Conservation (phyloP, 2,113 vertebrate genomes). For the Marmota monax region DNA sequence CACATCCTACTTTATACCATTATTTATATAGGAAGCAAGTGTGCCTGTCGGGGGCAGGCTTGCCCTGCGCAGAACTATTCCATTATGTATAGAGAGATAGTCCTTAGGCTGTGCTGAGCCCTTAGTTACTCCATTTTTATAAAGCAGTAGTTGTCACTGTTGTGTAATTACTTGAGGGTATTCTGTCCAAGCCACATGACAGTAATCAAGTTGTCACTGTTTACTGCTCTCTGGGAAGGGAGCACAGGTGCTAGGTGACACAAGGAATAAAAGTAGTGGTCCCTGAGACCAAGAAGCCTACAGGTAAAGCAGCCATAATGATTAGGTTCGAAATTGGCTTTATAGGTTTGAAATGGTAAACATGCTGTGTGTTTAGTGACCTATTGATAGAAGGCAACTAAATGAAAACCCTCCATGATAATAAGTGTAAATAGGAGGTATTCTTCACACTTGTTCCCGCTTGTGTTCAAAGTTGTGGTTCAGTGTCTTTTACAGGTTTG, state of each 20-base stretch:
- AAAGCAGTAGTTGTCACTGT: not conserved
- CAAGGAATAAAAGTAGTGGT: not conserved
- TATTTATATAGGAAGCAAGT: no score
- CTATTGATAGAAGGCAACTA: not conserved
- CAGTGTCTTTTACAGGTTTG: not conserved
- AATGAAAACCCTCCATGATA: not conserved
- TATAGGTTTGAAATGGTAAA: not conserved
- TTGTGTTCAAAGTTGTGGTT: not conserved
- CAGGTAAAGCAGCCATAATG: not conserved
- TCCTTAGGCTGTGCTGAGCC: no score
- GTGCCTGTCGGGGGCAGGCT: not conserved
- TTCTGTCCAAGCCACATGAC: not conserved
- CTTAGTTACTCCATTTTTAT: no score
- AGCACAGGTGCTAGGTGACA: not conserved
- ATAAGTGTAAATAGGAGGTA: not conserved
- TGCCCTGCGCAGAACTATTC: no score
- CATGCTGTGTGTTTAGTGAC: constrained; percentile 21
- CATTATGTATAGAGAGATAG: no score
- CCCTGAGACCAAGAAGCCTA: not conserved
- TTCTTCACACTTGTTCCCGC: not conserved
- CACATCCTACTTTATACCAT: no score
- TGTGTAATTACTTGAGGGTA: not conserved
- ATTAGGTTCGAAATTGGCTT: constrained; percentile 4
- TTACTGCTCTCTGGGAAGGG: not conserved
- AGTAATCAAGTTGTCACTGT: not conserved